Percentiles rank a stretch among this genome's conserved stretches.
These are phyloP conservation scores for Agrochola circellaris DNA, from an alignment of 2,888 invertebrate species.

Conservation along the genomic window DNA sequence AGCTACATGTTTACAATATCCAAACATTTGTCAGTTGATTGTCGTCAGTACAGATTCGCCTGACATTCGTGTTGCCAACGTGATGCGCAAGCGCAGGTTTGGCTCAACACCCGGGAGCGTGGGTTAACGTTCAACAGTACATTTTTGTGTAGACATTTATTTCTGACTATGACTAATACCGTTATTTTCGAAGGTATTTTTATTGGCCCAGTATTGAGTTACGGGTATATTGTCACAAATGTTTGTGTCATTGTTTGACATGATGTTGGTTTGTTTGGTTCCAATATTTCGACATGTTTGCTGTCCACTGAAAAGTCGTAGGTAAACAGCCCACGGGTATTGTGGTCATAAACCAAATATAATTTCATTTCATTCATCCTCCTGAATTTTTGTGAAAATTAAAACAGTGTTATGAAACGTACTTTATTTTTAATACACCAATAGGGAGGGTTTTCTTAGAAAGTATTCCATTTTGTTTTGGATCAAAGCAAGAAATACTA, in stretches of 20 bases:
- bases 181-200: slow-evolving; percentile 84
- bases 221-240: slow-evolving; percentile 78
- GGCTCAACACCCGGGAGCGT: slow-evolving; percentile 78
- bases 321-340: slow-evolving; percentile 19
- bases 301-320: slow-evolving; percentile 11
- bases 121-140: slow-evolving; percentile 75
- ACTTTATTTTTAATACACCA: background rate
- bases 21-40: slow-evolving; percentile 65
- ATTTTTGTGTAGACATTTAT: slow-evolving; percentile 82
- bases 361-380: background rate
- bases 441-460: background rate
- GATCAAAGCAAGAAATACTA: background rate
- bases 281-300: slow-evolving; percentile 42
- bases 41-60: slow-evolving; percentile 69
- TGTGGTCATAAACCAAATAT: slow-evolving; percentile 3
- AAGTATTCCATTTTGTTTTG: background rate
- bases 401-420: background rate
- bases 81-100: slow-evolving; percentile 68
- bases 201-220: slow-evolving; percentile 83
- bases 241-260: slow-evolving; percentile 69
- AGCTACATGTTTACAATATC: slow-evolving; percentile 72
- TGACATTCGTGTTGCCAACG: slow-evolving; percentile 67
- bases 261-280: slow-evolving; percentile 62
- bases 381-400: background rate
- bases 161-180: slow-evolving; percentile 83